phyloP scores from a whole-genome alignment of 2,113 vertebrate genomes.

The Calyptomena viridis region DNA sequence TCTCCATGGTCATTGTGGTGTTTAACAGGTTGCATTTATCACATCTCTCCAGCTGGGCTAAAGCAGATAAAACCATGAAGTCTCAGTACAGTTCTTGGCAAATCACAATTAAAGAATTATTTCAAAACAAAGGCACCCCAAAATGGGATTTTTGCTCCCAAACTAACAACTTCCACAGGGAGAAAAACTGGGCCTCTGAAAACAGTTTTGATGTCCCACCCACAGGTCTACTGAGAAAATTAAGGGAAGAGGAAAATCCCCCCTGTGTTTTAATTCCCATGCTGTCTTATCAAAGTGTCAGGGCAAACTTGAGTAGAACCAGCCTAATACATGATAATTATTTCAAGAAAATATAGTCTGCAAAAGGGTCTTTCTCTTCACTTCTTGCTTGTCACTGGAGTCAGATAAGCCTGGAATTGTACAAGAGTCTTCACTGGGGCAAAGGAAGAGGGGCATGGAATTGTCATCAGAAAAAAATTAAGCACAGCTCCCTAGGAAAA shows the following conservation, averaged over 20 bases:
- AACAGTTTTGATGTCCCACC: not conserved
- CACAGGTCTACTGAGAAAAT: not conserved
- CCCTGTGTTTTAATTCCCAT: not conserved
- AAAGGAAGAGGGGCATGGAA: not conserved
- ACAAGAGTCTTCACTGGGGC: not conserved
- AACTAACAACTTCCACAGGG: not conserved
- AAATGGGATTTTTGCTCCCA: not conserved
- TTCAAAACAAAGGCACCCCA: slow-evolving; percentile 16
- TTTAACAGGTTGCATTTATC: slow-evolving; percentile 48
- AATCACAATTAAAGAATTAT: slow-evolving; percentile 39
- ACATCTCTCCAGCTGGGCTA: slow-evolving; percentile 21
- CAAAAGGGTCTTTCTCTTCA: not conserved
- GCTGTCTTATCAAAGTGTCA: not conserved
- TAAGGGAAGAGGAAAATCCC: not conserved
- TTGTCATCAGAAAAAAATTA: not conserved
- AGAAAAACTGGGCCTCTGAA: not conserved
- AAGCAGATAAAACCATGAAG: not conserved
- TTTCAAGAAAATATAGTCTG: not conserved
- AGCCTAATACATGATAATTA: not conserved
- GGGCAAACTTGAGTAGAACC: not conserved
- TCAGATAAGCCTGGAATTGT: not conserved
- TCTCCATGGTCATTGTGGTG: not conserved
- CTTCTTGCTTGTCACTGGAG: not conserved
- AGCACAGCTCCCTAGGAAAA: not conserved
- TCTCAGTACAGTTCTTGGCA: slow-evolving; percentile 18